Evolutionary conservation across 2,888 invertebrate genomes (phyloP).

Genomic region (Endotricha flammealis): DNA sequence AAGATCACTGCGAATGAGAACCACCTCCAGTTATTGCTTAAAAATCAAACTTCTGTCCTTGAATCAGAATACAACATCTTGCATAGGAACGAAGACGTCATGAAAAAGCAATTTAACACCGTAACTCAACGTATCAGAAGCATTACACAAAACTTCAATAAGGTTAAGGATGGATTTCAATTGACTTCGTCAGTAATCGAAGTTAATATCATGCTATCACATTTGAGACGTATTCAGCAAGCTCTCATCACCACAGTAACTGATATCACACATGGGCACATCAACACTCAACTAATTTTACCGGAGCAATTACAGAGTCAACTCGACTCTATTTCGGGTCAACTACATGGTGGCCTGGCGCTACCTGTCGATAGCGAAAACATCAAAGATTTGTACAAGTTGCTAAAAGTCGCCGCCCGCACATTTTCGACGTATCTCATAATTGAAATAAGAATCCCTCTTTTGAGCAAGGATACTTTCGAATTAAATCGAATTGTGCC

Average conservation of each 20-base stretch:
- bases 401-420: slow-evolving; percentile 4
- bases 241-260: slow-evolving; percentile 6
- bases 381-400: slow-evolving; percentile 7
- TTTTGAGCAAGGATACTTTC: slow-evolving; percentile 4
- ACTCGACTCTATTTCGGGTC: slow-evolving; percentile 8
- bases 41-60: slow-evolving; percentile 12
- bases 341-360: slow-evolving; percentile 9
- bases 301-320: slow-evolving; percentile 7
- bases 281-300: slow-evolving; percentile 8
- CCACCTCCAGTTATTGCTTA: slow-evolving; percentile 6
- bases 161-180: slow-evolving; percentile 4
- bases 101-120: slow-evolving; percentile 6
- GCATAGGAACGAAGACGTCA: slow-evolving; percentile 4
- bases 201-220: slow-evolving; percentile 3
- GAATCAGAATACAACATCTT: slow-evolving; percentile 13
- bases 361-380: slow-evolving; percentile 6
- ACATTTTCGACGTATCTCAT: slow-evolving; percentile 5
- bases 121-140: slow-evolving; percentile 9
- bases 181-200: slow-evolving; percentile 4
- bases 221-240: slow-evolving; percentile 8
- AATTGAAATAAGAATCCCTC: slow-evolving; percentile 4
- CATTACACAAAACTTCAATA: slow-evolving; percentile 1
- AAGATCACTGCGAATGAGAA: slow-evolving; percentile 5
- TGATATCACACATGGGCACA: slow-evolving; percentile 8
- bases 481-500: slow-evolving; percentile 6